phyloP scores from a whole-genome alignment of 1,140 invertebrate genomes.

The Nylanderia fulva region DNA sequence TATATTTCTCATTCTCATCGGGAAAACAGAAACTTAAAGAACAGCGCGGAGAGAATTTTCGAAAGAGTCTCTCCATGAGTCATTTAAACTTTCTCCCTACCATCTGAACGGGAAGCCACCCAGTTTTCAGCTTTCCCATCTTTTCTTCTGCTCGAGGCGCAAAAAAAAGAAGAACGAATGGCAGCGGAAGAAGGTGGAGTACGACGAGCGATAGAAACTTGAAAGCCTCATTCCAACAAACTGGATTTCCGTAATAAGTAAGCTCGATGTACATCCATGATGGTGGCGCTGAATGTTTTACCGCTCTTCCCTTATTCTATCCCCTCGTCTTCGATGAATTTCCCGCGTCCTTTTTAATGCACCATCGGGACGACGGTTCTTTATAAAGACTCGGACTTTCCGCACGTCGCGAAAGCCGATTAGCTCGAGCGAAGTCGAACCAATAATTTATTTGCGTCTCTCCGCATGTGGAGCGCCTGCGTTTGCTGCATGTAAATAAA shows the following conservation, averaged over 20 bases:
- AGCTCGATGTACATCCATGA: slow-evolving; percentile 49
- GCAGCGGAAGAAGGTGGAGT: slow-evolving; percentile 28
- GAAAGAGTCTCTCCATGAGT: slow-evolving; percentile 66
- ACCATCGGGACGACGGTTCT: slow-evolving; percentile 10
- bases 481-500: slow-evolving; percentile 56
- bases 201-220: slow-evolving; percentile 64
- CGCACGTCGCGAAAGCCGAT: slow-evolving; percentile 58
- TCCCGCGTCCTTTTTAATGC: slow-evolving; percentile 40
- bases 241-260: slow-evolving; percentile 71
- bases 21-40: slow-evolving; percentile 66
- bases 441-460: slow-evolving; percentile 60
- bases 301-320: slow-evolving; percentile 23
- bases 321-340: slow-evolving; percentile 14
- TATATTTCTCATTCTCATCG: slow-evolving; percentile 24
- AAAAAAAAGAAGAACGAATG: slow-evolving; percentile 10
- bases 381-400: slow-evolving; percentile 23
- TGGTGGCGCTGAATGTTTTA: slow-evolving; percentile 25
- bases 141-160: background rate
- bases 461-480: slow-evolving; percentile 14
- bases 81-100: slow-evolving; percentile 69
- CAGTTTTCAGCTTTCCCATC: slow-evolving; percentile 41
- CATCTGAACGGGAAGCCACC: slow-evolving; percentile 60
- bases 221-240: slow-evolving; percentile 68
- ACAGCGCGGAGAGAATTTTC: slow-evolving; percentile 64
- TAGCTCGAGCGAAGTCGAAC: slow-evolving; percentile 46